Conservation (phyloP, 2,113 vertebrate genomes). For the Camelus dromedarius region DNA sequence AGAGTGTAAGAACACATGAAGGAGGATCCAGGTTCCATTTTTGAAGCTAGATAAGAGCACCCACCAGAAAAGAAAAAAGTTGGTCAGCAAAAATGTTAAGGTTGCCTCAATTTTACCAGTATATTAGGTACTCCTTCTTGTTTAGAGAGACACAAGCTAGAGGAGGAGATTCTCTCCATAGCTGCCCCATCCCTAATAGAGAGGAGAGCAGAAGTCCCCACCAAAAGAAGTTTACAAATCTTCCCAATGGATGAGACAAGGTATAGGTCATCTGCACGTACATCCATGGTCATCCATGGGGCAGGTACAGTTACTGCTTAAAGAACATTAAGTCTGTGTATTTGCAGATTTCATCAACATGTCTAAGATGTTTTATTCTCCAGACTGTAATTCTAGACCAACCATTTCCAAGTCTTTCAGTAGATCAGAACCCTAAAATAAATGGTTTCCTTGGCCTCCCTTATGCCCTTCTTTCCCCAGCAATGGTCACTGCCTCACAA, state of each 20-base stretch:
- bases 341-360: background rate
- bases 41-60: background rate
- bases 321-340: background rate
- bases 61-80: background rate
- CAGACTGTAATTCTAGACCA: background rate
- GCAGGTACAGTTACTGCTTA: background rate
- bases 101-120: background rate
- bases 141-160: background rate
- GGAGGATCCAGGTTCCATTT: background rate
- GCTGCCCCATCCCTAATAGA: background rate
- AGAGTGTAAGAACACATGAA: background rate
- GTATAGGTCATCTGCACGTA: background rate
- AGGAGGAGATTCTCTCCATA: background rate
- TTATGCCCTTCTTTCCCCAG: background rate
- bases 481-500: background rate
- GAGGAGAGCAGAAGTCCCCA: background rate
- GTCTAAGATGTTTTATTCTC: background rate
- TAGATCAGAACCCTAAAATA: background rate
- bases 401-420: background rate
- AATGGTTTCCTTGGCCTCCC: background rate
- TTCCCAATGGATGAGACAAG: background rate
- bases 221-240: background rate
- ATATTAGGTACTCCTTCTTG: background rate
- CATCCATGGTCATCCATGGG: background rate
- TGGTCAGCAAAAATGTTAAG: background rate